Base-by-base conservation (phyloP, 2,113 vertebrate genomes). In the Caracal caracal region DNA sequence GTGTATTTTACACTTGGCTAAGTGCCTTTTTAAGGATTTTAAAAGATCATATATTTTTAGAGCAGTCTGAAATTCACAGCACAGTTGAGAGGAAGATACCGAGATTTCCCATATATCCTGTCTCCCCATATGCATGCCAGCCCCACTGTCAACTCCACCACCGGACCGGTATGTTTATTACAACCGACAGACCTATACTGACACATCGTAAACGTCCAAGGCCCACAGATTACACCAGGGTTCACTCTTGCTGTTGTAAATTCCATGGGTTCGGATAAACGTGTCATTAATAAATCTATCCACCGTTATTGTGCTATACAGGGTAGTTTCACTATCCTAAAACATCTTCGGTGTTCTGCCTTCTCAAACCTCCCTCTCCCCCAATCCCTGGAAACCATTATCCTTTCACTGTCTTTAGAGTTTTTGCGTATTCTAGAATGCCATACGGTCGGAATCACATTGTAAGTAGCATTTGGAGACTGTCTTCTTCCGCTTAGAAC, bases 221-320 rank as follows among this genome's bases (percentile, higher is more conserved):
- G 56, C 12, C 20, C 22, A 2, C 0, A 13, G 56, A 2, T 2
- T 8, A 3, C 9, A 0, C 4, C 6, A 1, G 22, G 15, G 30
- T 1, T n/a, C 56, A 2, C 30, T 8, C 19, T 24, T 0, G 5
- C 4, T 1, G 53, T 8, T 1, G 1, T 11, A 0, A 0, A 0
- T 22, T 6, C 68, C 40, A 0, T 2, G 37, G 56, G 87, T 47
- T 2, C 47, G 20, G 30, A 12, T 26, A 43, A 24, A 5, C 1
- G 8, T 1, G 0, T 4, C 8, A 17, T n/a, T 22, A 5, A 9
- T 22, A 12, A 9, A 5, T 5, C 0, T 8, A 0, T 16, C 24
- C 16, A 19, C 10, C 3, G 1, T 17, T 1, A 26, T 1, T 16
- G 70, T 0, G 53, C 17, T 22, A 0, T 8, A 33, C 6, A 2